Evolutionary conservation across 1,140 invertebrate genomes (phyloP).

Genomic region (Geopemphigus sp.): DNA sequence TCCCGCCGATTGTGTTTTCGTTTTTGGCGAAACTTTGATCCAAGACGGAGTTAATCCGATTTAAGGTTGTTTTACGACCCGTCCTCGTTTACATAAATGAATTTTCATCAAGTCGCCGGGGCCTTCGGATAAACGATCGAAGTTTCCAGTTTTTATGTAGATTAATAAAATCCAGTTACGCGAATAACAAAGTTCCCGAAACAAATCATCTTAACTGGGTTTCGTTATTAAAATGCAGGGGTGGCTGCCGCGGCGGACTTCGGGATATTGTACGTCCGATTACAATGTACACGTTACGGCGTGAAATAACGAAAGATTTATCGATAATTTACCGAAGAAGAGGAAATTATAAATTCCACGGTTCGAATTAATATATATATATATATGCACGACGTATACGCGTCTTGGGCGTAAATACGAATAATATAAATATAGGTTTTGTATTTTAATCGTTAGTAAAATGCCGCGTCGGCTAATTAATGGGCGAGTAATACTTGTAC

Average conservation of each 20-base stretch:
- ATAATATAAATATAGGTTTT: too few relatives aligned
- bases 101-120: conserved; percentile 29
- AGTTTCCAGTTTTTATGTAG: conserved; percentile 23
- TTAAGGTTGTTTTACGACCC: conserved; percentile 41
- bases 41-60: conserved; percentile 9
- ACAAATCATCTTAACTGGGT: conserved; percentile 11
- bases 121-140: conserved; percentile 26
- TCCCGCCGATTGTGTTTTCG: conserved; percentile 12
- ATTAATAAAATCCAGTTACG: conserved; percentile 27
- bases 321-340: not conserved
- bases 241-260: not conserved
- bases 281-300: too few relatives aligned
- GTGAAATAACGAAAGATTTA: not conserved
- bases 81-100: conserved; percentile 35
- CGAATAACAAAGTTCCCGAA: conserved; percentile 24
- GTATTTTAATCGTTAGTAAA: too few relatives aligned
- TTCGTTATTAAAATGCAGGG: not conserved
- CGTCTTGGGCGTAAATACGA: too few relatives aligned
- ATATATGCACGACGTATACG: too few relatives aligned
- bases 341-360: not conserved
- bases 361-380: not conserved
- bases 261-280: not conserved
- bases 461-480: too few relatives aligned
- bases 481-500: too few relatives aligned
- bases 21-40: not conserved